phyloP scores from a whole-genome alignment of 2,113 vertebrate species.

The Eudyptes chrysolophus region DNA sequence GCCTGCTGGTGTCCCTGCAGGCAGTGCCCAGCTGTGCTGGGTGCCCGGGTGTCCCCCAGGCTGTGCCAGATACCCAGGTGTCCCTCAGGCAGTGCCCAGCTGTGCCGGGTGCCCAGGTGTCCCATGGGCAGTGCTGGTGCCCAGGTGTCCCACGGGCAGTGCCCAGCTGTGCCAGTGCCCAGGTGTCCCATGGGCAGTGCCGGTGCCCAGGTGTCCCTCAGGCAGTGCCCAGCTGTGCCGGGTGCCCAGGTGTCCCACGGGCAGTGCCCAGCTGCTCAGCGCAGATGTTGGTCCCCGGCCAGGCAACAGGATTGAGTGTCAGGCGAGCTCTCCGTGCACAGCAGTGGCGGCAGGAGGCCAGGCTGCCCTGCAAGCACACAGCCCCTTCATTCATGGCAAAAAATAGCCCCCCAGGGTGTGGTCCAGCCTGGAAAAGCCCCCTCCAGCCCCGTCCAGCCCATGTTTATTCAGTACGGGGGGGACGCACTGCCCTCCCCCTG shows the following conservation, averaged over 20 bases:
- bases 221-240: background rate
- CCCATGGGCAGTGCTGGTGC: background rate
- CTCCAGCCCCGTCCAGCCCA: conserved; percentile 16
- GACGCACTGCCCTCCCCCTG: background rate
- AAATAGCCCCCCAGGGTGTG: conserved; percentile 64
- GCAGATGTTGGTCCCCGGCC: conserved; percentile 47
- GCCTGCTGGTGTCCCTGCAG: background rate
- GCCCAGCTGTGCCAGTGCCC: background rate
- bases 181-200: background rate
- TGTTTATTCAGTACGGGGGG: conserved; percentile 19
- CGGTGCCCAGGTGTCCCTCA: background rate
- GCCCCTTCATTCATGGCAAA: conserved; percentile 62
- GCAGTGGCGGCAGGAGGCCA: background rate
- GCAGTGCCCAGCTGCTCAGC: conserved; percentile 13
- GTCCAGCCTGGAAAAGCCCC: conserved; percentile 57
- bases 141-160: too few species aligned
- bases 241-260: background rate
- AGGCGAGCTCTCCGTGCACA: background rate
- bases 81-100: background rate
- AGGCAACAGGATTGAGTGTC: conserved; percentile 41
- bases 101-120: background rate
- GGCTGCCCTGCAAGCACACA: conserved; percentile 35
- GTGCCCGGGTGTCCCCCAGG: background rate
- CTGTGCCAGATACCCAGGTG: background rate
- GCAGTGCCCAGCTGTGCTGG: background rate